Evolutionary conservation across 1,140 invertebrate genomes (phyloP), one percentile per base, ranked within the genome.

Genomic region (Mya arenaria): DNA sequence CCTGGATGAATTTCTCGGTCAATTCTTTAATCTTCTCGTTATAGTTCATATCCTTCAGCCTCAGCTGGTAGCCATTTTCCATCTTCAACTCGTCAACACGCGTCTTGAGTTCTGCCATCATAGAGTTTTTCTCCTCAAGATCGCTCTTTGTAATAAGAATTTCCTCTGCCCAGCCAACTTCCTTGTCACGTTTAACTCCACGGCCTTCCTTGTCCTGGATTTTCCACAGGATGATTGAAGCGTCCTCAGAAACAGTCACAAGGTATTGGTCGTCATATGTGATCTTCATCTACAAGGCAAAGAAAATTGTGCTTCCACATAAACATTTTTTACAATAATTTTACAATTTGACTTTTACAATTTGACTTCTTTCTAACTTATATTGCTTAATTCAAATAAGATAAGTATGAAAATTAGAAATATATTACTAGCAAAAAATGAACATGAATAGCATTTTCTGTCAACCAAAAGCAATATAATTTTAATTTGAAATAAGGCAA

Each of bases 181-280:
- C 96, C 90, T 95, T 95, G 88, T 96, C 95, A 58, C 96, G 89
- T 69, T 95, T 95, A 4, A 96, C 92, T 0, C 95, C 93, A 90
- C 95, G 95, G 1, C 95, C 95, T 86, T 97, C 96, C n/a, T 95
- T 94, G 86, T 96, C 95, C 1, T 95, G 93, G 36, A 98, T 90
- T 88, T 95, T 95, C 97, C 97, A 99, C 74, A 98, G 94, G 72
- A 96, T 96, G 19, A 98, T 94, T 0, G 95, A 95, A 0, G 97
- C 96, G 89, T 97, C 96, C 82, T 94, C 92, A 1, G 95, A 95
- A 6, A 95, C 94, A 8, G 96, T 96, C 36, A 98, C 94, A 32
- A 98, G 88, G 37, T 94, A 95, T 84, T 95, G 95, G 90, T 97
- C 97, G 88, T 97, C 96, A 86, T 95, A 96, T 4, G 96, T 95